Evolutionary conservation across 2,888 invertebrate genomes (phyloP).

Genomic region (Hemaris fuciformis): DNA sequence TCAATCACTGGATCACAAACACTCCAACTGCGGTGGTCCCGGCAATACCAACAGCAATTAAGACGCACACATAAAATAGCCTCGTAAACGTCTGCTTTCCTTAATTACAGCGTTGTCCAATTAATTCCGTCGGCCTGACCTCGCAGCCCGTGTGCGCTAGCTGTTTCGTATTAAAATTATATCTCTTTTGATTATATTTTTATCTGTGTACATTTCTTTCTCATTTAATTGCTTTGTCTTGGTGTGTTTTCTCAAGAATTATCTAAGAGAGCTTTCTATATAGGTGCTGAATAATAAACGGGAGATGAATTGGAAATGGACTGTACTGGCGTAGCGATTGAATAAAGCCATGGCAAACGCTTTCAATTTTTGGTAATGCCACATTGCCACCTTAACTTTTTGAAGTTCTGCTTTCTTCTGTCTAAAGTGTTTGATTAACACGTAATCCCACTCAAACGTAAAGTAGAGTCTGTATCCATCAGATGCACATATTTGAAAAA

Average conservation of each 20-base stretch:
- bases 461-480: too few species aligned
- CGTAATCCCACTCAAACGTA: too few species aligned
- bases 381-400: too few species aligned
- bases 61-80: slow-evolving; percentile 23
- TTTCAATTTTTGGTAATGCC: too few species aligned
- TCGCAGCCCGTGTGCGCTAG: background rate
- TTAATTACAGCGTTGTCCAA: slow-evolving; percentile 29
- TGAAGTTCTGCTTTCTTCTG: too few species aligned
- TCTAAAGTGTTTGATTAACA: too few species aligned
- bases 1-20: slow-evolving; percentile 13
- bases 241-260: background rate
- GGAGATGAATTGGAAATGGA: too few species aligned
- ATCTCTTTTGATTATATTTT: background rate
- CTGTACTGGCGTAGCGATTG: too few species aligned
- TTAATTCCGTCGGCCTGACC: slow-evolving; percentile 24
- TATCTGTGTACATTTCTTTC: background rate
- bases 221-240: background rate
- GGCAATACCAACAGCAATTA: slow-evolving; percentile 9
- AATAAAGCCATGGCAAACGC: too few species aligned
- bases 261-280: too few species aligned
- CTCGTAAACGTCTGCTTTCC: slow-evolving; percentile 29
- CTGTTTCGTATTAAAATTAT: background rate
- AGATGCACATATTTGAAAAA: too few species aligned
- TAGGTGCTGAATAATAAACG: too few species aligned
- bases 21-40: background rate